phyloP scores from a whole-genome alignment of 2,797 vertebrate species.

The Sebastes taczanowskii region DNA sequence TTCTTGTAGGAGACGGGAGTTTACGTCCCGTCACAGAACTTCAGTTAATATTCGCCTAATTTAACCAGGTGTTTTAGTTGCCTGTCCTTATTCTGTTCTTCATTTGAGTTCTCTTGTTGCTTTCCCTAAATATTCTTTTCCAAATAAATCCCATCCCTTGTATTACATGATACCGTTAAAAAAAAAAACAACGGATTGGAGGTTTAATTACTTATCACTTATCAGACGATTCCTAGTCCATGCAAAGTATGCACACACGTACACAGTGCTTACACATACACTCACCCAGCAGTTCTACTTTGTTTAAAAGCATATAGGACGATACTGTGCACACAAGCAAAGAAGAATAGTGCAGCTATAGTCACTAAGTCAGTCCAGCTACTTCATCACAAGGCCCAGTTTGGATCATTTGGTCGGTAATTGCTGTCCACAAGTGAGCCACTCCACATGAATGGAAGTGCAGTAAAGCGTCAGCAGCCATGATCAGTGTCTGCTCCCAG shows the following conservation, averaged over 20 bases:
- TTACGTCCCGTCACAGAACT: not conserved
- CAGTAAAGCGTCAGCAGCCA: slow-evolving; percentile 79
- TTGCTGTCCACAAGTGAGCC: slow-evolving; percentile 84
- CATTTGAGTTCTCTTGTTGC: not conserved
- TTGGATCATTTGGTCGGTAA: slow-evolving; percentile 84
- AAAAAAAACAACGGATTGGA: not conserved
- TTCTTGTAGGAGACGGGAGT: not conserved
- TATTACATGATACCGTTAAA: not conserved
- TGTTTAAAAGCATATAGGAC: slow-evolving; percentile 47
- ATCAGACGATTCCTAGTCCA: not conserved
- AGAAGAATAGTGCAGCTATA: slow-evolving; percentile 52
- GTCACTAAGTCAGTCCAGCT: slow-evolving; percentile 65
- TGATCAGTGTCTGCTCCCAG: slow-evolving; percentile 79
- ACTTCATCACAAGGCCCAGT: slow-evolving; percentile 78
- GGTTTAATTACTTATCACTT: not conserved
- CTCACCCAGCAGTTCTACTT: not conserved
- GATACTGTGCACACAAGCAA: slow-evolving; percentile 43
- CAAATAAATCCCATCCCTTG: not conserved
- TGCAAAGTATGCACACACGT: not conserved
- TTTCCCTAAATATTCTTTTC: not conserved
- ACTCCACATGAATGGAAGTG: slow-evolving; percentile 86
- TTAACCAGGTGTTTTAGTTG: not conserved
- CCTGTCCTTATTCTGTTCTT: not conserved
- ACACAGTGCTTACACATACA: not conserved
- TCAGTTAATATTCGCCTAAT: not conserved